phyloP scores from a whole-genome alignment of 2,888 invertebrate genomes.

The Rhopalosiphum nymphaeae region DNA sequence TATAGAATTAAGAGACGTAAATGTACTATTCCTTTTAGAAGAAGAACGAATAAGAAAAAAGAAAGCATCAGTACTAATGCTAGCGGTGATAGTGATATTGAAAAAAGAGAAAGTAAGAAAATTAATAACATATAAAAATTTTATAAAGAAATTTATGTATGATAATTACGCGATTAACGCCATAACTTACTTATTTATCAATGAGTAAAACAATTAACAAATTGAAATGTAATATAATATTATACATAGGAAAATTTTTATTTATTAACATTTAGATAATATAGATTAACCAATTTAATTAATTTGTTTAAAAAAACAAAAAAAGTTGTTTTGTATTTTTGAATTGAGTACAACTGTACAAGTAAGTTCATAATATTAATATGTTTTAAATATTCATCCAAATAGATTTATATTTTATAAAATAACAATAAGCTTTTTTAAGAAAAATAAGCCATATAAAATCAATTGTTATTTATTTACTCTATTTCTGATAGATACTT shows the following conservation, averaged over 20 bases:
- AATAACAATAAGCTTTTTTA: background rate
- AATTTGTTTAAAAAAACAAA: background rate
- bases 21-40: slow-evolving; percentile 38
- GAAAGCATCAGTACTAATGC: background rate
- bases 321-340: background rate
- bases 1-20: slow-evolving; percentile 49
- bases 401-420: background rate
- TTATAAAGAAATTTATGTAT: background rate
- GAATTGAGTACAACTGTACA: background rate
- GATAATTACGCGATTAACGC: background rate
- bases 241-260: background rate
- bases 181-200: background rate
- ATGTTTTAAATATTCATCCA: background rate
- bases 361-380: background rate
- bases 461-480: background rate
- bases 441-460: background rate
- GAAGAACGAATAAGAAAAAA: slow-evolving; percentile 35
- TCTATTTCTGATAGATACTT: background rate
- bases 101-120: slow-evolving; percentile 49
- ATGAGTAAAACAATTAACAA: background rate
- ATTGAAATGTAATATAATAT: background rate
- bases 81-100: background rate
- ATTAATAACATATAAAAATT: slow-evolving; percentile 66
- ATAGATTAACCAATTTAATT: background rate
- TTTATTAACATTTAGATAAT: background rate